These are phyloP conservation scores for Paramormyrops hopkinsi DNA, from an alignment of 2,797 vertebrate genomes.

Conservation along the genomic window DNA sequence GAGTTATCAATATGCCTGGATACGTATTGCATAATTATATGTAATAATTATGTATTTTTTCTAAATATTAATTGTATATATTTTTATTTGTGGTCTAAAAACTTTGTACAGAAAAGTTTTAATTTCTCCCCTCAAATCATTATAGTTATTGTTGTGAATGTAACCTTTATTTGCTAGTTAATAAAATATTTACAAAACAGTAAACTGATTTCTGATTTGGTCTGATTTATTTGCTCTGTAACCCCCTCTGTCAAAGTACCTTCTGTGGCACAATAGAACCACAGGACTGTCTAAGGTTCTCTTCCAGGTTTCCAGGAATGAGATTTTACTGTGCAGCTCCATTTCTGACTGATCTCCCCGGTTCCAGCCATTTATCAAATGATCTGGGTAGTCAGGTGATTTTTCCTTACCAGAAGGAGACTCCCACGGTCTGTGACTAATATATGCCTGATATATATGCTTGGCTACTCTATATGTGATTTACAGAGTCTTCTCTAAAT, in stretches of 20 bases:
- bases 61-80: slow-evolving; percentile 62
- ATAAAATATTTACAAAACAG: slow-evolving; percentile 59
- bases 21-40: neutral
- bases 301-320: neutral
- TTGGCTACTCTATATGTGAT: neutral
- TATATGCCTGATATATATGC: neutral
- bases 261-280: neutral
- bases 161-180: slow-evolving; percentile 64
- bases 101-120: slow-evolving; percentile 61
- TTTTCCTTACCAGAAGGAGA: neutral
- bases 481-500: neutral
- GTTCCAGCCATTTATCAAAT: neutral
- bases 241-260: neutral
- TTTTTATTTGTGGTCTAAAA: slow-evolving; percentile 57
- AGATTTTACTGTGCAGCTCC: neutral
- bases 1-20: slow-evolving; percentile 2
- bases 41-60: slow-evolving; percentile 31
- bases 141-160: slow-evolving; percentile 50
- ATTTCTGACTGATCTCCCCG: neutral
- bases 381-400: neutral
- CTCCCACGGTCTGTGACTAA: neutral
- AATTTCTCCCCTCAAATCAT: slow-evolving; percentile 53
- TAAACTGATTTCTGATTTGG: neutral
- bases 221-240: neutral
- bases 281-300: neutral